Evolutionary conservation across 2,113 vertebrate species (phyloP), one percentile per base, ranked within the genome.

Genomic region (Cheirogaleus medius): DNA sequence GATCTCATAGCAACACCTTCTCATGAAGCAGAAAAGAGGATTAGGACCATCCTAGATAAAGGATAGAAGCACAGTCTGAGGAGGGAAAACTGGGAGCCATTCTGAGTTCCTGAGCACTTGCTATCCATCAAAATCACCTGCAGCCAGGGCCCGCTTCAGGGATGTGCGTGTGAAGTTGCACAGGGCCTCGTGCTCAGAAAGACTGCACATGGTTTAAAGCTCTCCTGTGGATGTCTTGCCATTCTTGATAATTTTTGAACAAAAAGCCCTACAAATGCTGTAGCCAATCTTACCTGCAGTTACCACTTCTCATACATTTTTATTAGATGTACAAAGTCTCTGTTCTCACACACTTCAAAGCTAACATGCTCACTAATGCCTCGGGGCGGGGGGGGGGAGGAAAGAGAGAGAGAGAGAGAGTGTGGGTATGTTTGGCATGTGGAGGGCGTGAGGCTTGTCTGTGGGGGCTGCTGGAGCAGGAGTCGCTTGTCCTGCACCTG

Each of bases 391-490:
- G 34, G 27, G 32, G 81, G 47, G 27, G 44, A 58, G 14, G 49
- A 80, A 5, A 0, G 52, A 29, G 37, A 60, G 15, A 64, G 17
- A 44, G 81, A 56, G 49, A 80, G 11, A 54, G 34, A 18, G 23
- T 39, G 56, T 4, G 34, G 37, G 78, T 37, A 37, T 58, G 27
- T 23, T 5, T 29, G 60, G 60, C 4, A 4, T 27, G n/a, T n/a
- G 5, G 6, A 44, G 60, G 15, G 25, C 4, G 4, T 3, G 20
- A 10, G 10, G 14, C 5, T 25, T 44, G n/a, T 10, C 83, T 34
- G 18, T 39, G 47, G 0, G 1, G 10, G 20, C 32, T 49, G 10
- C 39, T n/a, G 37, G 4, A 49, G 4, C 4, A 1, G 29, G 39
- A 34, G 8, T 77, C 44, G 44, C 39, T 47, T 80, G 4, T n/a